phyloP scores from a whole-genome alignment of 2,113 vertebrate species.

The Pao palembangensis region DNA sequence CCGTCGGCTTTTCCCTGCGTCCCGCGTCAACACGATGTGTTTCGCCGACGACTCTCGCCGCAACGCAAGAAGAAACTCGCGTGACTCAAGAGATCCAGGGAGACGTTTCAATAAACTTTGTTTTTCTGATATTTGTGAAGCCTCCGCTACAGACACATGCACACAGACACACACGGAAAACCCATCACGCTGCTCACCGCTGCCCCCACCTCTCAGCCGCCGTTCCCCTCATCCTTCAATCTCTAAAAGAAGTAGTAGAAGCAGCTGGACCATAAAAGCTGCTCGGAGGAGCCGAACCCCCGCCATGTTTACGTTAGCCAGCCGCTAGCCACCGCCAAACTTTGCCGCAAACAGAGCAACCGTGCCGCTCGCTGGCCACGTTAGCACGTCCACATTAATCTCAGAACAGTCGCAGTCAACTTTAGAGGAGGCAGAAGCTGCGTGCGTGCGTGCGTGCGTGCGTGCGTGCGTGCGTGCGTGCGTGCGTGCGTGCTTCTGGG shows the following conservation, averaged over 20 bases:
- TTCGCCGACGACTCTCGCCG: conserved; percentile 26
- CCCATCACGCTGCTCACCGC: conserved; percentile 21
- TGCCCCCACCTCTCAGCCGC: too few species aligned
- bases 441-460: conserved; percentile 14
- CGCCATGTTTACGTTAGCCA: conserved; percentile 69
- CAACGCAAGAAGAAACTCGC: too few species aligned
- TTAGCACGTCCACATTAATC: conserved; percentile 63
- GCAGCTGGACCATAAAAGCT: conserved; percentile 78
- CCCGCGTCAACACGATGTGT: conserved; percentile 26
- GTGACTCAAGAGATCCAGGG: conserved; percentile 48
- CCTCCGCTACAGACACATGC: conserved; percentile 28
- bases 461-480: conserved; percentile 25
- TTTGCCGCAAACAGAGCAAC: conserved; percentile 60
- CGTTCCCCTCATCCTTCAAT: conserved; percentile 39
- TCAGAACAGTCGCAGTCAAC: conserved; percentile 49
- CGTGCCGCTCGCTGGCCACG: conserved; percentile 47
- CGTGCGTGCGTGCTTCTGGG: too few species aligned
- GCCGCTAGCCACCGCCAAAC: conserved; percentile 58
- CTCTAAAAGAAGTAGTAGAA: conserved; percentile 46
- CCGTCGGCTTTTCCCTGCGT: conserved; percentile 18
- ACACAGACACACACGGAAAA: conserved; percentile 31
- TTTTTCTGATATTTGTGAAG: conserved; percentile 41
- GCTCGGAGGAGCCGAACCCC: conserved; percentile 72
- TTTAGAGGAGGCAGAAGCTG: conserved; percentile 20
- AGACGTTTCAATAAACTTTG: conserved; percentile 62